Conservation (phyloP, 2,888 invertebrate genomes). For the Exephanes ischioxanthus region DNA sequence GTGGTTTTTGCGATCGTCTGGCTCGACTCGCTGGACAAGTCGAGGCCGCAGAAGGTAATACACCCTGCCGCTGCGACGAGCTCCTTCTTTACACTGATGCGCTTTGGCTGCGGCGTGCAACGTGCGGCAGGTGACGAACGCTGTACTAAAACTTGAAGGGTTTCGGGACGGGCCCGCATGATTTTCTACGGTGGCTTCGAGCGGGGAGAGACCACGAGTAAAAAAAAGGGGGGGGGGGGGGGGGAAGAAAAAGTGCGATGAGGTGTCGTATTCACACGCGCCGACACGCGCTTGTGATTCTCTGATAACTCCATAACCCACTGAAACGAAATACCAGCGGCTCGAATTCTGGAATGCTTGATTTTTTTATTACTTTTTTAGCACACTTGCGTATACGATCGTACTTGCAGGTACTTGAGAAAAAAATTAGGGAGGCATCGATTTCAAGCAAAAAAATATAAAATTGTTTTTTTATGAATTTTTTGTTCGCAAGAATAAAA, state of each 20-base stretch:
- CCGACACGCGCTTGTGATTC: conserved; percentile 61
- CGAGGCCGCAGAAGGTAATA: conserved; percentile 57
- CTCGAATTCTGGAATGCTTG: conserved; percentile 49
- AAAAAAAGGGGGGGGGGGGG: conserved; percentile 5
- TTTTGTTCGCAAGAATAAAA: too few relatives aligned
- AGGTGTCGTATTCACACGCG: conserved; percentile 63
- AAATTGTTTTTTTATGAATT: too few relatives aligned
- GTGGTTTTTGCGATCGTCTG: conserved; percentile 62
- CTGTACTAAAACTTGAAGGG: conserved; percentile 67
- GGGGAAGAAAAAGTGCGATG: conserved; percentile 11
- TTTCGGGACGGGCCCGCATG: conserved; percentile 63
- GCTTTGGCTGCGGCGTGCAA: conserved; percentile 45
- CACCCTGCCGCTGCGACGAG: conserved; percentile 43
- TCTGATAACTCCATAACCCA: conserved; percentile 63
- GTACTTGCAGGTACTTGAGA: too few relatives aligned
- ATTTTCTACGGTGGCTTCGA: conserved; percentile 45
- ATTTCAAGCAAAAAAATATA: too few relatives aligned
- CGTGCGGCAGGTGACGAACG: conserved; percentile 59
- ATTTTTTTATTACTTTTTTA: conserved; percentile 1
- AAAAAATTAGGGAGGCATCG: too few relatives aligned
- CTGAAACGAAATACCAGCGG: conserved; percentile 61
- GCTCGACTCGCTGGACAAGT: conserved; percentile 44
- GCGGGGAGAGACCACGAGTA: conserved; percentile 21
- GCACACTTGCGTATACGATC: too few relatives aligned
- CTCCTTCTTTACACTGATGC: conserved; percentile 37